A percentile compares a stretch with the other conserved stretches of the same genome.
Conservation (phyloP, 2,797 vertebrate species). For the Pempheris klunzingeri region DNA sequence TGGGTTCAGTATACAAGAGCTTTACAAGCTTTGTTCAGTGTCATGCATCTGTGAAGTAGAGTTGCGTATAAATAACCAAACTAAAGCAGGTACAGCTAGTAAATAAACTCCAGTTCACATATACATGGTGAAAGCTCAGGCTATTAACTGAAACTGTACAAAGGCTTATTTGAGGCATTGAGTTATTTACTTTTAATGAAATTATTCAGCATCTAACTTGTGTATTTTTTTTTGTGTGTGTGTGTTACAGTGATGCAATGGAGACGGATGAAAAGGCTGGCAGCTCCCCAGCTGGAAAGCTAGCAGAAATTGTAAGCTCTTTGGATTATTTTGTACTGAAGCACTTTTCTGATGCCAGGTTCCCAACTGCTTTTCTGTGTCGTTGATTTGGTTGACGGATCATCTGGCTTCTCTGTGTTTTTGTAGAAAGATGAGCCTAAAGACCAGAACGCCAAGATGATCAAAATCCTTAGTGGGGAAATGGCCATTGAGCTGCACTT, state of each 20-base stretch:
- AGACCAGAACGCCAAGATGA: conserved; percentile 99
- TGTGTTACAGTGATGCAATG: conserved; percentile 92
- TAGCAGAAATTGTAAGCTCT: conserved; percentile 87
- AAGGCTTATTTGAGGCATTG: neutral
- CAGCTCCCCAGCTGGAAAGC: conserved; percentile 88
- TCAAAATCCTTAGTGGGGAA: conserved; percentile 98
- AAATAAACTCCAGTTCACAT: neutral
- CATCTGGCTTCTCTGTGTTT: conserved; percentile 30
- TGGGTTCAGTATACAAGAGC: neutral
- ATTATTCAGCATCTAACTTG: neutral
- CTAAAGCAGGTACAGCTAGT: neutral
- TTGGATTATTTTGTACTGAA: neutral
- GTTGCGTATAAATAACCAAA: neutral
- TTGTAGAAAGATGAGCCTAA: conserved; percentile 94
- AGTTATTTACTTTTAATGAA: neutral
- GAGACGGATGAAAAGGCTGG: conserved; percentile 95
- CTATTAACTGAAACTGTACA: neutral
- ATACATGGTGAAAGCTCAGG: neutral
- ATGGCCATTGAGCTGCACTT: conserved; percentile 99
- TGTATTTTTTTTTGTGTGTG: conserved; percentile 21
- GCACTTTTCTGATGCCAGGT: neutral
- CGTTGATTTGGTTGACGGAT: neutral
- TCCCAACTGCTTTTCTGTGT: neutral
- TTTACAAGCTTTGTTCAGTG: neutral
- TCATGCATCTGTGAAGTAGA: neutral